Conservation (phyloP, 1,140 invertebrate species). For the Geopemphigus sp. region DNA sequence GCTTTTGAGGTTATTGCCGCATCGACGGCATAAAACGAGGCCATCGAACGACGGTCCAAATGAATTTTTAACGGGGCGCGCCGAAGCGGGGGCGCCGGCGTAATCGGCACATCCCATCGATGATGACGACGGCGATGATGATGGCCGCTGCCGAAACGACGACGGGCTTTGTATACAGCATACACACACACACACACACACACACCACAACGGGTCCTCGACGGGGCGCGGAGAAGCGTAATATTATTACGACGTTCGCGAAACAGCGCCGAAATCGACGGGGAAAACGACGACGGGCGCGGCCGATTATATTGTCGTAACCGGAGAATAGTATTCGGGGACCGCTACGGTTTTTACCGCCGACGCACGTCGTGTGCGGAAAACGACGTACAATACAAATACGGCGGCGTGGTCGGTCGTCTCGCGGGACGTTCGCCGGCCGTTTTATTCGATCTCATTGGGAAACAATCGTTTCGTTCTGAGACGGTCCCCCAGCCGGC, state of each 20-base stretch:
- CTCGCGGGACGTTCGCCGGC: neutral
- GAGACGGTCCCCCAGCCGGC: no score
- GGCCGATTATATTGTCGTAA: no score
- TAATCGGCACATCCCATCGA: constrained; percentile 29
- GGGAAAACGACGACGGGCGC: neutral
- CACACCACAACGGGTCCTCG: no score
- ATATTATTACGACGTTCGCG: neutral
- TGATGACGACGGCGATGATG: constrained; percentile 31
- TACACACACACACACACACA: no score
- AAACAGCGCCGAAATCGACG: constrained; percentile 5
- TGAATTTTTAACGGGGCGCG: constrained; percentile 44
- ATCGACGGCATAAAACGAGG: constrained; percentile 18
- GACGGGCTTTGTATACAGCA: neutral
- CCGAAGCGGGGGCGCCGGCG: neutral
- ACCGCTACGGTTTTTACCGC: no score
- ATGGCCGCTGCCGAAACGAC: constrained; percentile 27
- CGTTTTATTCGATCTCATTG: constrained; percentile 12
- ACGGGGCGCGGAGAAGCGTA: neutral
- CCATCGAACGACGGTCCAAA: constrained; percentile 32
- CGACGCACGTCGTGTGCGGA: no score
- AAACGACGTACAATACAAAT: no score
- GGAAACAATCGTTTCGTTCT: neutral
- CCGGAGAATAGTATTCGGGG: no score
- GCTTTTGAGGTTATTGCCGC: constrained; percentile 17
- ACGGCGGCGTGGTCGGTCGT: no score